These are phyloP conservation scores for Antheraea yamamai DNA, from an alignment of 2,888 invertebrate species.

Conservation along the genomic window DNA sequence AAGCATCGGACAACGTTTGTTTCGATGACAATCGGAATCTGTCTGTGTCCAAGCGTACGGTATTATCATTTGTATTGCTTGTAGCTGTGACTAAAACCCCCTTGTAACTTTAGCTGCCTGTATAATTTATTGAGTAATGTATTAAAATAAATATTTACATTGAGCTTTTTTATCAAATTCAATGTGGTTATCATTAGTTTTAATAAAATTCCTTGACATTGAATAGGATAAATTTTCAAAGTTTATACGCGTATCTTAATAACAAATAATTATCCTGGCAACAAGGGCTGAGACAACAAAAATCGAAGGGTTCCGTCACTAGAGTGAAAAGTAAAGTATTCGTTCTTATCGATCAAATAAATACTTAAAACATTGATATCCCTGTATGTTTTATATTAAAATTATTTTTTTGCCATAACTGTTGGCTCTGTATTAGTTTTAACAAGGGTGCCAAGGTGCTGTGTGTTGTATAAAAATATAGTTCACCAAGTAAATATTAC, in stretches of 20 bases:
- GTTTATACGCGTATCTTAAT: slow-evolving; percentile 59
- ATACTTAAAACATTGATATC: not conserved
- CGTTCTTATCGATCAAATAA: not conserved
- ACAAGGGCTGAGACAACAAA: slow-evolving; percentile 57
- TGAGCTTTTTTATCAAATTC: slow-evolving; percentile 16
- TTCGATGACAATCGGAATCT: slow-evolving; percentile 74
- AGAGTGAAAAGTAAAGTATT: slow-evolving; percentile 29
- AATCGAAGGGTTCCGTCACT: slow-evolving; percentile 42
- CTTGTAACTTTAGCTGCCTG: slow-evolving; percentile 49
- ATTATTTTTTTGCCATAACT: not conserved
- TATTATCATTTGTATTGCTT: slow-evolving; percentile 67
- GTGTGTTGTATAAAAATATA: not conserved
- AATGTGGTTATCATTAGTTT: slow-evolving; percentile 11
- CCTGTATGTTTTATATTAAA: not conserved
- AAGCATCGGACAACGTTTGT: slow-evolving; percentile 62
- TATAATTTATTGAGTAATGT: slow-evolving; percentile 53
- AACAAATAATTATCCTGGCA: slow-evolving; percentile 51
- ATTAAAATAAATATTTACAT: slow-evolving; percentile 36
- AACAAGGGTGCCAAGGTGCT: not conserved
- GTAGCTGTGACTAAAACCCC: slow-evolving; percentile 49
- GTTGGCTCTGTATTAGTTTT: not conserved
- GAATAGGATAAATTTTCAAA: slow-evolving; percentile 51
- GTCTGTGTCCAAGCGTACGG: slow-evolving; percentile 62
- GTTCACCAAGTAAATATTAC: not conserved
- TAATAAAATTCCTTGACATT: slow-evolving; percentile 35